Evolutionary conservation across 1,140 invertebrate species (phyloP).

Genomic region (Drosophila dunni): DNA sequence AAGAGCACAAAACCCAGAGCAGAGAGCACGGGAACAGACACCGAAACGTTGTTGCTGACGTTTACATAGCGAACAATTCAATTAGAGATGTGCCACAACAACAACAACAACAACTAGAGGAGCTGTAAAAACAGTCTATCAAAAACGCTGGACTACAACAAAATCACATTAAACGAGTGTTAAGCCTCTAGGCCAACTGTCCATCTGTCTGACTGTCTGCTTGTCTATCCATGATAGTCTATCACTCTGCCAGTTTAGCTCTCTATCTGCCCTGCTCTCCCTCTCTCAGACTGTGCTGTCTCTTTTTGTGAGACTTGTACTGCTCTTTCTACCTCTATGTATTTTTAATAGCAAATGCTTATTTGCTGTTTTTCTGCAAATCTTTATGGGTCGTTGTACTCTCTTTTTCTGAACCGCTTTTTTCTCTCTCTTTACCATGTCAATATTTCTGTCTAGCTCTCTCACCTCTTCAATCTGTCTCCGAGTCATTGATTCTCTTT

Average conservation of each 20-base stretch:
- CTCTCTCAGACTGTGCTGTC: background rate
- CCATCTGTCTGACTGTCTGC: background rate
- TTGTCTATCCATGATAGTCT: background rate
- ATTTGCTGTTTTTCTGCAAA: no score
- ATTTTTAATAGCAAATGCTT: background rate
- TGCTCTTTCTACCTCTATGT: background rate
- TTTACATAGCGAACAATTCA: constrained; percentile 80
- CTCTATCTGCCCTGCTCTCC: background rate
- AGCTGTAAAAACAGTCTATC: constrained; percentile 40
- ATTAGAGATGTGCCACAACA: constrained; percentile 75
- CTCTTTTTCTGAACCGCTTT: no score
- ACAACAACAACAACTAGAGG: constrained; percentile 44
- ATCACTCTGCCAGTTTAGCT: background rate
- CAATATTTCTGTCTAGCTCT: no score
- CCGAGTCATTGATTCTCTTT: no score
- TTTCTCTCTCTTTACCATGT: no score
- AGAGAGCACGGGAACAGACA: constrained; percentile 37
- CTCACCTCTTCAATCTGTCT: no score
- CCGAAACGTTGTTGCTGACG: constrained; percentile 45
- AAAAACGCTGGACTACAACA: constrained; percentile 47
- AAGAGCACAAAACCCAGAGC: background rate
- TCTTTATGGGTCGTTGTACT: no score
- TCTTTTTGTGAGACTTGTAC: no score
- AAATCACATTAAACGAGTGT: constrained; percentile 53
- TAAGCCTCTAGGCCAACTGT: constrained; percentile 30